A percentile compares a stretch with the other conserved stretches of the same genome.
Evolutionary conservation across 2,113 vertebrate species (phyloP).

Genomic region (Alethe diademata): DNA sequence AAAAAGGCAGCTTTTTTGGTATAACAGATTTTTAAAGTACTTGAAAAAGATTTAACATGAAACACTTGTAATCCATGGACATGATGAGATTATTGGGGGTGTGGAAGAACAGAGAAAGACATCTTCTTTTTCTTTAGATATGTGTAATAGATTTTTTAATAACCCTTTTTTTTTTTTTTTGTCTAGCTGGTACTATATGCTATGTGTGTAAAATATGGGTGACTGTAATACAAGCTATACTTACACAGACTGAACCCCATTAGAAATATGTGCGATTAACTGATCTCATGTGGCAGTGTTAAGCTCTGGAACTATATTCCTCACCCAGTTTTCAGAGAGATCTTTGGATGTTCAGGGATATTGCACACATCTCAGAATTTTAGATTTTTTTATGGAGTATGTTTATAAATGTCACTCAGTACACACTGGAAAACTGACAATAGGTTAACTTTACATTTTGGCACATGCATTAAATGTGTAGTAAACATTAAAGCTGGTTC

Average conservation of each 20-base stretch:
- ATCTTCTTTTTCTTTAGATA: constrained; percentile 47
- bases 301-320: constrained; percentile 68
- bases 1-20: constrained; percentile 73
- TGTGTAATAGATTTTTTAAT: constrained; percentile 43
- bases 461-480: constrained; percentile 8
- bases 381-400: constrained; percentile 38
- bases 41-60: constrained; percentile 63
- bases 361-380: constrained; percentile 41
- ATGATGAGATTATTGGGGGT: constrained; percentile 36
- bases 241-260: constrained; percentile 50
- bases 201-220: constrained; percentile 68
- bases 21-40: constrained; percentile 72
- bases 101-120: constrained; percentile 49
- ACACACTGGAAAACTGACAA: neutral
- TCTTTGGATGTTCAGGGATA: constrained; percentile 44
- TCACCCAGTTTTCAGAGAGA: constrained; percentile 44
- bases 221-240: constrained; percentile 60
- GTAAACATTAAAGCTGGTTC: constrained; percentile 14
- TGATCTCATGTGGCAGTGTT: constrained; percentile 45
- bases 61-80: constrained; percentile 59
- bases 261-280: constrained; percentile 45
- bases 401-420: neutral
- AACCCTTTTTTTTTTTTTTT: constrained; percentile 5
- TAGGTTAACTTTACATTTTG: constrained; percentile 20
- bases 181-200: constrained; percentile 55